Evolutionary conservation across 2,888 invertebrate genomes (phyloP), one percentile per base, ranked within the genome.

Genomic region (Orgyia antiqua): DNA sequence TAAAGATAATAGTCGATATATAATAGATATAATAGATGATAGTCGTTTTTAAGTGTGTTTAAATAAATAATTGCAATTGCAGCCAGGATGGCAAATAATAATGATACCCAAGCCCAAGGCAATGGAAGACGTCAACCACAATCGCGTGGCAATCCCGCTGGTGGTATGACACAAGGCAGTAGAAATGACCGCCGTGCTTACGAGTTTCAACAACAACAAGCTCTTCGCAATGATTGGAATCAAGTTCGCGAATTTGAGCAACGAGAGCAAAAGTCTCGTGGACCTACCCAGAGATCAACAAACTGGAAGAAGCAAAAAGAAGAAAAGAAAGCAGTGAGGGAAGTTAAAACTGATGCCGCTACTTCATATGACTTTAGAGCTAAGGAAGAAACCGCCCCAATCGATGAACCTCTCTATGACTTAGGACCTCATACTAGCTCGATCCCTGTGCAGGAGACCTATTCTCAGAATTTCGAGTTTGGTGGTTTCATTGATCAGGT

Each of bases 361-460:
- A n/a, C n/a, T n/a, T n/a, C n/a, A n/a, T n/a, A n/a, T n/a, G n/a
- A n/a, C n/a, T n/a, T n/a, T n/a, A n/a, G n/a, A n/a, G 31, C 52
- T 0, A 42, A 27, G 2, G 34, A 51, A 1, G 51, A 53, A n/a
- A 51, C 51, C 0, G 36, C 44, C 0, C 55, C 52, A 0, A 17
- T 45, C 0, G 55, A 59, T n/a, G 52, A 55, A 12, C 55, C 55
- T 0, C 6, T 59, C 0, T 56, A 56, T 5, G 57, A 59, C 15
- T n/a, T 57, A 0, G 55, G 55, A 0, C 55, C 55, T 0, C 56
- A 55, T 15, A 31, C 42, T 0, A 51, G 48, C 5, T 44, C 48
- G 0, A 51, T 13, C 6, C 29, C 53, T 0, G 42, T 51, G 0
- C 53, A 54, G 10, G 57, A 52, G 4, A 2, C 2, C 8, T 19